A percentile compares a stretch with the other conserved stretches of the same genome.
Conservation (phyloP, 2,113 vertebrate species). For the Toxotes chatareus region DNA sequence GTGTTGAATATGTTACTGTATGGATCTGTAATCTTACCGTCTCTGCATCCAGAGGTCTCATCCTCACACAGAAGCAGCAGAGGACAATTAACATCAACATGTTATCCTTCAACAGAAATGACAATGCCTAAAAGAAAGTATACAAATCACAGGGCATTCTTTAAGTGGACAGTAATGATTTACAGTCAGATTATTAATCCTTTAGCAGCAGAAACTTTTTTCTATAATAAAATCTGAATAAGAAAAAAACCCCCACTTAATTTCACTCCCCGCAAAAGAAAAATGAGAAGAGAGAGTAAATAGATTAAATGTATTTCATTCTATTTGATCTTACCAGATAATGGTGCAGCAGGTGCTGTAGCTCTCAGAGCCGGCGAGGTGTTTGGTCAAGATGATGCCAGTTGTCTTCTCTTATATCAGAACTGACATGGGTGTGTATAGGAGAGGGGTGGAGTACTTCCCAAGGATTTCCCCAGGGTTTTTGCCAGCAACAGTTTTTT, state of each 20-base stretch:
- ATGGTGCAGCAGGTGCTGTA: neutral
- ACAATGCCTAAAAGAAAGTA: neutral
- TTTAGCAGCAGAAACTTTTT: too few relatives aligned
- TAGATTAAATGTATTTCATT: too few relatives aligned
- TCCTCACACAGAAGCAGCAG: conserved; percentile 16
- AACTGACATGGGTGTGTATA: neutral
- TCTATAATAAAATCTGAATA: too few relatives aligned
- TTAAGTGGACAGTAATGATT: neutral
- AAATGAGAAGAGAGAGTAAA: too few relatives aligned
- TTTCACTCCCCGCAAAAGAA: too few relatives aligned
- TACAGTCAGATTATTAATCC: too few relatives aligned
- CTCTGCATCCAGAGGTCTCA: neutral
- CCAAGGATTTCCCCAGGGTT: neutral
- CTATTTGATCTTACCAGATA: conserved; percentile 6
- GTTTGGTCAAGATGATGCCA: neutral
- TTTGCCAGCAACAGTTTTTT: neutral
- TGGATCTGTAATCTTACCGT: conserved; percentile 1
- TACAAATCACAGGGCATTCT: neutral
- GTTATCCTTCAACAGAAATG: neutral
- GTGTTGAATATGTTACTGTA: neutral
- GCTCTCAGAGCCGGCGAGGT: neutral
- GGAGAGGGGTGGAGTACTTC: neutral
- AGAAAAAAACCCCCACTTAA: too few relatives aligned
- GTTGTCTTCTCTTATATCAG: neutral
- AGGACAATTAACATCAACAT: neutral